Percentiles rank a stretch among this genome's conserved stretches.
phyloP scores from a whole-genome alignment of 2,888 invertebrate genomes.

The Macaria liturata region DNA sequence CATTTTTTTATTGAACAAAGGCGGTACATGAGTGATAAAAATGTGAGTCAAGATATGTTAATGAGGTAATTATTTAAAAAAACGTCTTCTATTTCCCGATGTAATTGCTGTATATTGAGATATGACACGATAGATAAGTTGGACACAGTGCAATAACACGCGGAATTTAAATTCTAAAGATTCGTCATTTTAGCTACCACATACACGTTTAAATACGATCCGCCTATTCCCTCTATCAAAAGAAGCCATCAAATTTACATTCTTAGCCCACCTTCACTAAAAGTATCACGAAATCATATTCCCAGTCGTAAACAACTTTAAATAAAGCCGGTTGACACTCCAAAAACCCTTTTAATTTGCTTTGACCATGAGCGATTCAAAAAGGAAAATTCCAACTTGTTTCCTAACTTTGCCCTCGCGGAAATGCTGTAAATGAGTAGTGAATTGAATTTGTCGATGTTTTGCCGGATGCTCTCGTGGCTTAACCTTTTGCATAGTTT shows the following conservation, averaged over 20 bases:
- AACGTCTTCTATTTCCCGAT: no score
- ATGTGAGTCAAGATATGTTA: no score
- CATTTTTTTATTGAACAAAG: no score
- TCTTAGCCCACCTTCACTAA: not conserved
- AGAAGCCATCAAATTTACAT: no score
- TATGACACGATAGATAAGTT: no score
- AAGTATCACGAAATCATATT: conserved; percentile 5
- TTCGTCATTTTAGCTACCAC: no score
- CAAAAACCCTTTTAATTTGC: conserved; percentile 18
- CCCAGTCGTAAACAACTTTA: conserved; percentile 9
- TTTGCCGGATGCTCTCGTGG: conserved; percentile 16
- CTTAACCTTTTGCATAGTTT: not conserved
- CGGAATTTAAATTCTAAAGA: no score
- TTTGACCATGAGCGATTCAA: conserved; percentile 16
- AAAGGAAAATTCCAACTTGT: conserved; percentile 18
- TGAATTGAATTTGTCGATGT: conserved; percentile 25
- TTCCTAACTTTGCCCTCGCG: conserved; percentile 15
- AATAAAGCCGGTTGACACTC: conserved; percentile 12
- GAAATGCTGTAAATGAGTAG: conserved; percentile 24
- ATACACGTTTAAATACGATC: not conserved
- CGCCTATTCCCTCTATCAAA: not conserved
- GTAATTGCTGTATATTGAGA: no score
- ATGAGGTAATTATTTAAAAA: no score
- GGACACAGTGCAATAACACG: no score
- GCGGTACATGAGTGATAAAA: no score